A percentile compares a stretch with the other conserved stretches of the same genome.
Conservation (phyloP, 2,888 invertebrate genomes). For the Drosophila fungiperda region DNA sequence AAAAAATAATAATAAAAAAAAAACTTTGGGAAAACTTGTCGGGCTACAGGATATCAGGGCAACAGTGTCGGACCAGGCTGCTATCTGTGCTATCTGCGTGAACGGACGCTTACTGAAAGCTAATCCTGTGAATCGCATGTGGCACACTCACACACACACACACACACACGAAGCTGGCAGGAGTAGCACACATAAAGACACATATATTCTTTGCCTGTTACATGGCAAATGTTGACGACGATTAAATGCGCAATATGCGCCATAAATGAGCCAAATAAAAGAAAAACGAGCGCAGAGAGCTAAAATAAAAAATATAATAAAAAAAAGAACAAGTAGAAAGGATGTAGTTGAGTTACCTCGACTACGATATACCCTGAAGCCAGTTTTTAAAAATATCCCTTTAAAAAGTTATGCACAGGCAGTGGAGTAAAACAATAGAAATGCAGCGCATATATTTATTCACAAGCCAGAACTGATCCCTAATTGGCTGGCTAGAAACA, state of each 20-base stretch:
- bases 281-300: conserved; percentile 24
- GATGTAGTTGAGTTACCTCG: no score
- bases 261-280: conserved; percentile 78
- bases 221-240: conserved; percentile 66
- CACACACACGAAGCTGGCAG: neutral
- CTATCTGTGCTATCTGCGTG: conserved; percentile 19
- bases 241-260: conserved; percentile 78
- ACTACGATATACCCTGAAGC: no score
- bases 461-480: no score
- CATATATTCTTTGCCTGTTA: conserved; percentile 28
- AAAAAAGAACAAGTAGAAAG: neutral
- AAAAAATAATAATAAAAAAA: conserved; percentile 13
- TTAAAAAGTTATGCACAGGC: no score
- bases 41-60: conserved; percentile 29
- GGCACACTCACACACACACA: conserved; percentile 23
- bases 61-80: conserved; percentile 6
- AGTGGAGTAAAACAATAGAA: no score
- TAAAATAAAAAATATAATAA: conserved; percentile 57
- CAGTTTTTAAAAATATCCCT: no score
- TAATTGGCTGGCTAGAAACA: no score
- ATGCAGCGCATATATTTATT: no score
- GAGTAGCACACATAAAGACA: neutral
- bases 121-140: conserved; percentile 55
- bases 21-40: conserved; percentile 46
- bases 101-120: conserved; percentile 52